Percentiles rank a stretch among this genome's conserved stretches.
Evolutionary conservation across 30 jellyfish, hydroid and myxozoan species (phyloP).

Genomic region (Pseudorhiza aurosa): DNA sequence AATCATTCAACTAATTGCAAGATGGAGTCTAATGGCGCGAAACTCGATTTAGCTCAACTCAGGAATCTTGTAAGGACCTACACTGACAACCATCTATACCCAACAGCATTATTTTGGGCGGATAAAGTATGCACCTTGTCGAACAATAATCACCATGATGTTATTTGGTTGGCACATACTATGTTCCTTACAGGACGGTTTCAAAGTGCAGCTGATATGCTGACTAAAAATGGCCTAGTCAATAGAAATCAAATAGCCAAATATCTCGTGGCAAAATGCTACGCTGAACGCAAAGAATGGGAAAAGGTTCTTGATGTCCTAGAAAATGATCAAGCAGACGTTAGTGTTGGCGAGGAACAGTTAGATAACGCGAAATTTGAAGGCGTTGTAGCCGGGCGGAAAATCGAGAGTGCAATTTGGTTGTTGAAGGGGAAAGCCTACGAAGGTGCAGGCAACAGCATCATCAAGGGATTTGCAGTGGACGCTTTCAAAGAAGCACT

Average conservation of each 20-base stretch:
- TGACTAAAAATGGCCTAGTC: constrained; percentile 73
- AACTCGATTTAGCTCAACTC: constrained; percentile 81
- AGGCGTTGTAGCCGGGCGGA: constrained; percentile 49
- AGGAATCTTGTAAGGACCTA: constrained; percentile 87
- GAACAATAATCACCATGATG: constrained; percentile 75
- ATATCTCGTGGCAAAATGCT: constrained; percentile 83
- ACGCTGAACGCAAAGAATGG: constrained; percentile 84
- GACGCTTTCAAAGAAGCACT: constrained; percentile 90
- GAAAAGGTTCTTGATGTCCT: constrained; percentile 70
- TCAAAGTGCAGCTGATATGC: constrained; percentile 82
- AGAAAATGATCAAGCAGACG: constrained; percentile 64
- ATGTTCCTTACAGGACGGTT: constrained; percentile 77
- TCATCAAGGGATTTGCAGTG: constrained; percentile 61
- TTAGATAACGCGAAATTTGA: constrained; percentile 20
- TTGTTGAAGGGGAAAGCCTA: constrained; percentile 79
- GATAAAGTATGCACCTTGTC: constrained; percentile 91
- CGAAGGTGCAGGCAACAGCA: constrained; percentile 75
- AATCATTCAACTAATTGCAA: not conserved
- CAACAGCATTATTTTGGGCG: constrained; percentile 95
- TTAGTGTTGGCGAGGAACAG: constrained; percentile 26
- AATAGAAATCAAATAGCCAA: constrained; percentile 51
- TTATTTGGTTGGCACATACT: constrained; percentile 85
- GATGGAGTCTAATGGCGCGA: constrained; percentile 81
- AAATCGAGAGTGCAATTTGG: constrained; percentile 77
- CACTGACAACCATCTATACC: constrained; percentile 83